Percentiles rank a stretch among this genome's conserved stretches.
These are phyloP conservation scores for Ciconia maguari DNA, from an alignment of 2,113 vertebrate genomes.

Conservation along the genomic window DNA sequence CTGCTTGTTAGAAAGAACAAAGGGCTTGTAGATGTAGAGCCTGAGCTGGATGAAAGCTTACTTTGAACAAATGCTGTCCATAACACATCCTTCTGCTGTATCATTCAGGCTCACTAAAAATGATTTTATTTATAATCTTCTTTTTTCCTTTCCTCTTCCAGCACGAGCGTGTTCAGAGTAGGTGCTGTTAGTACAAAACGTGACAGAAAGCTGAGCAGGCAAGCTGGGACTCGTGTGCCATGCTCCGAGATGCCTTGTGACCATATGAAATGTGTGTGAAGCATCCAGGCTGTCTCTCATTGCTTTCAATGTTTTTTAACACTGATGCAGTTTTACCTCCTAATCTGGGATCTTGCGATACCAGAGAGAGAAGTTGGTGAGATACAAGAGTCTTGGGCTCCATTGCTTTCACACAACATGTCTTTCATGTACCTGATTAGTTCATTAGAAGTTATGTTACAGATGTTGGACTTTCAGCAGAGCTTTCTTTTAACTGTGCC, in stretches of 20 bases:
- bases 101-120: neutral
- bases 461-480: neutral
- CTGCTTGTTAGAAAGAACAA: neutral
- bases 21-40: neutral
- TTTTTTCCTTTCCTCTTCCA: neutral
- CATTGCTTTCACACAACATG: fast-evolving
- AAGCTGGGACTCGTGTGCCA: neutral
- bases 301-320: neutral
- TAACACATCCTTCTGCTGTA: neutral
- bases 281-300: neutral
- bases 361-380: neutral
- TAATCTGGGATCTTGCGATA: neutral
- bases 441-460: neutral
- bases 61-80: neutral
- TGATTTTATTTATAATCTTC: neutral
- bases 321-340: neutral
- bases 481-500: neutral
- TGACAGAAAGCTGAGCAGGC: neutral
- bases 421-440: neutral
- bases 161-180: neutral
- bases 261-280: neutral
- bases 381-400: neutral
- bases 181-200: neutral
- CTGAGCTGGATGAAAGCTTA: neutral
- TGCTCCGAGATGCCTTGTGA: neutral